Percentiles rank a stretch among this genome's conserved stretches.
Conservation (phyloP, 1,140 invertebrate genomes). For the Drosophila bipectinata region DNA sequence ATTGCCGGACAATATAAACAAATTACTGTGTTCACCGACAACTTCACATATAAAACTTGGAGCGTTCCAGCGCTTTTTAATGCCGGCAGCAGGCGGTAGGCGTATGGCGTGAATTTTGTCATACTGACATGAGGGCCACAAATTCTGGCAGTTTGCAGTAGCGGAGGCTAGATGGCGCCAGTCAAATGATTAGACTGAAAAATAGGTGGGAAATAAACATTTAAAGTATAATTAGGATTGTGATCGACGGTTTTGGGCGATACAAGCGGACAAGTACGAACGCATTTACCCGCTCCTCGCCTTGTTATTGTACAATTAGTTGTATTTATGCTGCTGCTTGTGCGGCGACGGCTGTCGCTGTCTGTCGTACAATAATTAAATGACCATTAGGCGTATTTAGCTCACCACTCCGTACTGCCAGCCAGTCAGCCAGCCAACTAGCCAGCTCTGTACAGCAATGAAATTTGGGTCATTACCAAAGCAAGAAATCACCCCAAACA, state of each 20-base stretch:
- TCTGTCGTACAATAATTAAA: constrained; percentile 76
- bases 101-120: constrained; percentile 5
- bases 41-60: constrained; percentile 11
- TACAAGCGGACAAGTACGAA: constrained; percentile 8
- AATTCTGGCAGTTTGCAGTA: neutral
- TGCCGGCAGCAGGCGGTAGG: constrained; percentile 8
- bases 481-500: constrained; percentile 61
- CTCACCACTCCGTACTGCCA: constrained; percentile 19
- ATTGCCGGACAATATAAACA: constrained; percentile 76
- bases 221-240: constrained; percentile 47
- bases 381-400: constrained; percentile 77
- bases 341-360: constrained; percentile 58
- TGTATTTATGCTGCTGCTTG: constrained; percentile 65
- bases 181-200: neutral
- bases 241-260: constrained; percentile 30
- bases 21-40: constrained; percentile 51
- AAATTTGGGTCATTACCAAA: constrained; percentile 80
- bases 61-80: constrained; percentile 1
- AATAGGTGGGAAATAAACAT: constrained; percentile 23
- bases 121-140: constrained; percentile 25
- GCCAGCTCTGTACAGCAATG: constrained; percentile 34
- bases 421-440: neutral
- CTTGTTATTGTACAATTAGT: constrained; percentile 79
- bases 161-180: constrained; percentile 35
- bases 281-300: constrained; percentile 24